These are phyloP conservation scores for Microctonus hyperodae DNA, from an alignment of 2,888 invertebrate species.

Conservation along the genomic window DNA sequence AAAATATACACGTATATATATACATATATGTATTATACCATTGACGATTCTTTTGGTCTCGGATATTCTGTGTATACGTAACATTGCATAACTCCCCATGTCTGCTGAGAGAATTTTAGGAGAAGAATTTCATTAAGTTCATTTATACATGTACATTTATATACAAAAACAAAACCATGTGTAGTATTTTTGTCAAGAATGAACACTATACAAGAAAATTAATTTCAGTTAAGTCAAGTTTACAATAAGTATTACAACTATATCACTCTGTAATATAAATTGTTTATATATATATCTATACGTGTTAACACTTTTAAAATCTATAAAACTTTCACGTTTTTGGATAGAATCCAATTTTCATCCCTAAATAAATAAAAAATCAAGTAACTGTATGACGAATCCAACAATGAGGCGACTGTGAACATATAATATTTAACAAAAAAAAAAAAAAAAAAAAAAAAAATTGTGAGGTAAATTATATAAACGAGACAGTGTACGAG, in stretches of 20 bases:
- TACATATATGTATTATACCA: slow-evolving; percentile 2
- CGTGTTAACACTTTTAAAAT: slow-evolving; percentile 13
- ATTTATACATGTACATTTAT: slow-evolving; percentile 13
- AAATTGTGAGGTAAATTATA: background rate
- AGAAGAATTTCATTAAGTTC: slow-evolving; percentile 27
- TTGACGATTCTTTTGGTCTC: slow-evolving; percentile 28
- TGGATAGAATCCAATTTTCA: slow-evolving; percentile 44
- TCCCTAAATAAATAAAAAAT: background rate
- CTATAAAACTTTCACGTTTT: slow-evolving; percentile 35
- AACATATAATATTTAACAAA: background rate
- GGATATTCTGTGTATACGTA: slow-evolving; percentile 23
- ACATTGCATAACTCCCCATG: slow-evolving; percentile 25
- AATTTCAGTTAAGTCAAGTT: slow-evolving; percentile 17
- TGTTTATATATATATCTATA: slow-evolving; percentile 1
- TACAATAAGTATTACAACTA: background rate
- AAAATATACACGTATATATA: slow-evolving; percentile 17
- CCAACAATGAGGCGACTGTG: slow-evolving; percentile 5
- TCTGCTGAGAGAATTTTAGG: slow-evolving; percentile 14
- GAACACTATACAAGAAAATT: slow-evolving; percentile 15
- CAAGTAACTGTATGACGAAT: slow-evolving; percentile 35
- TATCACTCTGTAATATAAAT: slow-evolving; percentile 3
- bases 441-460: background rate
- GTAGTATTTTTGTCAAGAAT: slow-evolving; percentile 1
- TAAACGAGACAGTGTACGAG: background rate
- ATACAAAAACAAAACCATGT: background rate